Percentiles rank a stretch among this genome's conserved stretches.
phyloP scores from a whole-genome alignment of 1,140 invertebrate species.

The Platyura marginata region DNA sequence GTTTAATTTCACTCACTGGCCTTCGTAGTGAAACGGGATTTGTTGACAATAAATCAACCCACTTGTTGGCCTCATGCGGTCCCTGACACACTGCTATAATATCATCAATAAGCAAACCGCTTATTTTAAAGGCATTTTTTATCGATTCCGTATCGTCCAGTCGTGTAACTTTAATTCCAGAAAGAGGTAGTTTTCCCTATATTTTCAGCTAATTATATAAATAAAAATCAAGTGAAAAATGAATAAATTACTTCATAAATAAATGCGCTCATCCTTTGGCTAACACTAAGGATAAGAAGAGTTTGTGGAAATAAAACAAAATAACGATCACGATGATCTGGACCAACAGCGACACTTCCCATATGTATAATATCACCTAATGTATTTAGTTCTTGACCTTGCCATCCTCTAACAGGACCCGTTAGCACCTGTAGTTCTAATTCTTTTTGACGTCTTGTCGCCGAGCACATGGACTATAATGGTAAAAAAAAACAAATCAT shows the following conservation, averaged over 20 bases:
- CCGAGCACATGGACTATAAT: constrained; percentile 58
- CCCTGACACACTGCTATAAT: constrained; percentile 74
- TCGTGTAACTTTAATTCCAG: constrained; percentile 59
- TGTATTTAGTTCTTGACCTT: constrained; percentile 63
- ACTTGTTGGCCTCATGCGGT: constrained; percentile 64
- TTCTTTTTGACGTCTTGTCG: constrained; percentile 83
- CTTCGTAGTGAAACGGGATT: constrained; percentile 17
- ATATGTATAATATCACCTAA: constrained; percentile 51
- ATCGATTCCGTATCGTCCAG: constrained; percentile 60
- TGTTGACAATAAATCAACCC: constrained; percentile 56
- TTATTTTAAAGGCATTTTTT: constrained; percentile 85
- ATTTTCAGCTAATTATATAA: constrained; percentile 13
- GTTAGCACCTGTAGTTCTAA: constrained; percentile 87
- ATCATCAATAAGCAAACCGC: constrained; percentile 76
- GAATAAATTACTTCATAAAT: constrained; percentile 64
- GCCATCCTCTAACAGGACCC: constrained; percentile 83
- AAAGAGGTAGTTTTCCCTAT: constrained; percentile 75
- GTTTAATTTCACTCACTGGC: constrained; percentile 15
- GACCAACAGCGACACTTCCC: constrained; percentile 70
- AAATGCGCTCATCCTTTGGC: constrained; percentile 81
- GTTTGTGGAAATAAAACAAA: constrained; percentile 80
- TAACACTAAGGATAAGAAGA: constrained; percentile 78
- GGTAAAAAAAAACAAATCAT: too few species aligned
- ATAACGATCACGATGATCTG: constrained; percentile 71
- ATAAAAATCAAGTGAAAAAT: background rate